Evolutionary conservation across 2,113 vertebrate species (phyloP), one percentile per base, ranked within the genome.

Genomic region (Phalacrocorax carbo): DNA sequence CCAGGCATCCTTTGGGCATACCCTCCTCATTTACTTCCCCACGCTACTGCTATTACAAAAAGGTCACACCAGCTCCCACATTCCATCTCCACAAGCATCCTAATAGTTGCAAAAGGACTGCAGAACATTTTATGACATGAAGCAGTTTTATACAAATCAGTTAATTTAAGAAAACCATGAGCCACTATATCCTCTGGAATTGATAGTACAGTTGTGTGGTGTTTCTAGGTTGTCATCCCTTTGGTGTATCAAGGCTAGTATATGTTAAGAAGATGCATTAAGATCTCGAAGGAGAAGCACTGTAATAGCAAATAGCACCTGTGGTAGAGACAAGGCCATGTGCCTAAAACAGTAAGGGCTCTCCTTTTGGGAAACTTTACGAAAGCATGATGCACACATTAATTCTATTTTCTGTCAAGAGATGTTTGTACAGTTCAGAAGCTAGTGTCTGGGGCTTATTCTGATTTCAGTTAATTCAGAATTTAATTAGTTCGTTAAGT

Each of bases 401-500:
- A 84, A 93, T 90, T 95, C 32, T 90, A 69, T 90, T 85, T 94
- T 87, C 75, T 92, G 55, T 86, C 64, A 79, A 71, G 70, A 60
- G 48, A 51, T 83, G 15, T 49, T 88, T 88, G 91, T 85, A 30
- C 48, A 69, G 86, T 77, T 94, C 82, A 85, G 60, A 82, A 94
- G 32, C 61, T 62, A 52, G 52, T 70, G 64, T 88, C 88, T 89
- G 64, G 70, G 68, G 90, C 44, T 93, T 95, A 92, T 91, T 93
- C 75, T 84, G 78, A 88, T 96, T 96, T 95, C 78, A 95, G 49
- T 91, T 95, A 96, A 93, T 94, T 90, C 84, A 90, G 72, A 95
- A 96, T 94, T 78, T 96, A 97, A 97, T 97, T 94, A 97, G 75
- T 92, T 95, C 0, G 21, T 97, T 92, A 93, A 64, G 76, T 81